Conservation (phyloP, 2,888 invertebrate species). For the Melanophora roralis region DNA sequence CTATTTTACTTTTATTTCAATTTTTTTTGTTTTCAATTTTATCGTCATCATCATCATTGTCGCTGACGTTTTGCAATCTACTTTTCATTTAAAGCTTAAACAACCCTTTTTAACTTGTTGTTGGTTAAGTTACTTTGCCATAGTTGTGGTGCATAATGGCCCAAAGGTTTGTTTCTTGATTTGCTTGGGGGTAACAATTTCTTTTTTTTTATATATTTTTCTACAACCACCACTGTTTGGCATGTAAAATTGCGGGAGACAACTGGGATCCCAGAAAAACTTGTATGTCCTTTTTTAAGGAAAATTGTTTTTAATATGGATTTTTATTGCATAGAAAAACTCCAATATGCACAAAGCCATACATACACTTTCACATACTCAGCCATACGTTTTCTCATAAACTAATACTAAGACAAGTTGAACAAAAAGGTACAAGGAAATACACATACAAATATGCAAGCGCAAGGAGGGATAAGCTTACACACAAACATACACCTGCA, state of each 20-base stretch:
- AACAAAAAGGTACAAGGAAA: not conserved
- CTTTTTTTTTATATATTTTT: not conserved
- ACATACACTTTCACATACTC: not conserved
- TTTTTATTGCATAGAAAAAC: not conserved
- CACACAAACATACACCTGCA: not conserved
- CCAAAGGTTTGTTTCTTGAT: constrained; percentile 20
- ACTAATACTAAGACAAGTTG: not conserved
- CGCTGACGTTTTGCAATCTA: not conserved
- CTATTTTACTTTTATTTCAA: constrained; percentile 5
- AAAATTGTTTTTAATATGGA: constrained; percentile 7
- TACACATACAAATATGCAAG: not conserved
- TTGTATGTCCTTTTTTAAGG: constrained; percentile 35
- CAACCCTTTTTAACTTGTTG: constrained; percentile 44
- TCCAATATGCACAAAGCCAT: too few relatives aligned
- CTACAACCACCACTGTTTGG: constrained; percentile 59
- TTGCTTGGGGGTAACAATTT: constrained; percentile 37
- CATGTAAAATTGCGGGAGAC: constrained; percentile 73
- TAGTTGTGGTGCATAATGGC: constrained; percentile 24
- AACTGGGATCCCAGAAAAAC: constrained; percentile 70
- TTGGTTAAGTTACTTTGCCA: not conserved
- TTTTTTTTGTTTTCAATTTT: constrained; percentile 17
- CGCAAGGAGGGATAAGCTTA: not conserved
- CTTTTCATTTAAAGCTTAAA: not conserved
- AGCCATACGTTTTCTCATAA: not conserved
- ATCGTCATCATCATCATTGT: constrained; percentile 6